These are phyloP conservation scores for Pseudoips prasinana DNA, from an alignment of 2,888 invertebrate species.

Conservation along the genomic window DNA sequence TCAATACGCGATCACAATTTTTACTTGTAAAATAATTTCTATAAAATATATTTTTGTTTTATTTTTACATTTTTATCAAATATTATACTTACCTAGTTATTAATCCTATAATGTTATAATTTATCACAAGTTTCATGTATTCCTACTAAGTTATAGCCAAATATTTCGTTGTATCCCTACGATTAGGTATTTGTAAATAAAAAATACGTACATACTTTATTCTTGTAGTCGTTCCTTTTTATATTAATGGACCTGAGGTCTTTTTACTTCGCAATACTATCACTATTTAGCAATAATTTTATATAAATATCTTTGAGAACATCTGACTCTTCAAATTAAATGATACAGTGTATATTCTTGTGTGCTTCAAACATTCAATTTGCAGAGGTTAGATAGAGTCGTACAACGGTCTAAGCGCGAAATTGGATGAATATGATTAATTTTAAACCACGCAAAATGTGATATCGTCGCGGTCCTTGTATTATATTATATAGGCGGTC, in stretches of 20 bases:
- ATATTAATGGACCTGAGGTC: constrained; percentile 73
- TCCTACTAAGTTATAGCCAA: constrained; percentile 79
- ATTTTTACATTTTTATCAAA: constrained; percentile 21
- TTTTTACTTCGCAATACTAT: constrained; percentile 76
- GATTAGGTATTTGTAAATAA: constrained; percentile 74
- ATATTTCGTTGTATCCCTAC: constrained; percentile 72
- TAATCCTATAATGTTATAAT: constrained; percentile 53
- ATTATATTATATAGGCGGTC: constrained; percentile 4
- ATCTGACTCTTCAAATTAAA: constrained; percentile 45
- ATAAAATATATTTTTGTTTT: constrained; percentile 21
- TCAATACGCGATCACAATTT: constrained; percentile 68
- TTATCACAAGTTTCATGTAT: constrained; percentile 60
- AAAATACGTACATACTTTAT: constrained; percentile 59
- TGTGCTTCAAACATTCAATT: constrained; percentile 37
- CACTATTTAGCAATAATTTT: constrained; percentile 76
- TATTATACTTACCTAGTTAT: constrained; percentile 31
- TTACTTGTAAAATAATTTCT: constrained; percentile 51
- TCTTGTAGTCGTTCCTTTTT: constrained; percentile 71
- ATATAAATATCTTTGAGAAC: constrained; percentile 47
- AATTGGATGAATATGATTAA: constrained; percentile 19
- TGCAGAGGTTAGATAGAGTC: constrained; percentile 33
- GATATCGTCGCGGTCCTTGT: constrained; percentile 21
- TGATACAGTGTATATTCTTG: constrained; percentile 27
- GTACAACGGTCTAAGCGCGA: constrained; percentile 18
- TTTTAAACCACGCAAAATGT: constrained; percentile 14